These are phyloP conservation scores for Belgica antarctica DNA, from an alignment of 2,888 invertebrate genomes.

Conservation along the genomic window DNA sequence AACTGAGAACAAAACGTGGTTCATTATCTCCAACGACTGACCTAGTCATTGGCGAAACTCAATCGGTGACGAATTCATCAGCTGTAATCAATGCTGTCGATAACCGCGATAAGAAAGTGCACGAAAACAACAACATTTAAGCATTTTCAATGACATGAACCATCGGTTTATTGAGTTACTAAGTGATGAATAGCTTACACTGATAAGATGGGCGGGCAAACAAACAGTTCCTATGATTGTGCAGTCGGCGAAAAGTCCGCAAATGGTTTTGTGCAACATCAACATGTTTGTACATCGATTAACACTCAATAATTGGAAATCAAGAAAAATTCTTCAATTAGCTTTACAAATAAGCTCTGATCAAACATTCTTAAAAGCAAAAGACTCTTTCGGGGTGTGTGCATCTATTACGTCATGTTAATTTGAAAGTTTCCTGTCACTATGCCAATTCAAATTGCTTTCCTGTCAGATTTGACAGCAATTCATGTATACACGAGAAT, in stretches of 20 bases:
- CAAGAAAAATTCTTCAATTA: not conserved
- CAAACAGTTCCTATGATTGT: too few relatives aligned
- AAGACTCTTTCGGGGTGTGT: too few relatives aligned
- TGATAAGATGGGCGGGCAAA: too few relatives aligned
- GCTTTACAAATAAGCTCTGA: not conserved
- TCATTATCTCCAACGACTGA: not conserved
- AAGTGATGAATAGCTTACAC: not conserved
- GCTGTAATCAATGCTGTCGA: too few relatives aligned
- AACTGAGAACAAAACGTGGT: not conserved
- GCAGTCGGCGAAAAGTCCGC: not conserved
- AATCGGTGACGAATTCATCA: not conserved
- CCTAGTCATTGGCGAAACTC: not conserved
- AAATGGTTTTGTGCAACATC: slow-evolving; percentile 20
- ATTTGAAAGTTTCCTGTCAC: too few relatives aligned
- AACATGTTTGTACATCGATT: slow-evolving; percentile 17
- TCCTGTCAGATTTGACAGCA: too few relatives aligned
- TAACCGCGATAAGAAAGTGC: too few relatives aligned
- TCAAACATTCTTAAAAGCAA: not conserved
- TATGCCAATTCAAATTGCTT: too few relatives aligned
- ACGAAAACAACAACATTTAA: too few relatives aligned
- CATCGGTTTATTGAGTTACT: not conserved
- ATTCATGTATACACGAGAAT: not conserved
- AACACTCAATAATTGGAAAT: not conserved
- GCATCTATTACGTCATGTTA: too few relatives aligned
- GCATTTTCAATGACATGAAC: too few relatives aligned